Percentiles rank a stretch among this genome's conserved stretches.
phyloP scores from a whole-genome alignment of 2,113 vertebrate species.

The Myanophis thanlyinensis region DNA sequence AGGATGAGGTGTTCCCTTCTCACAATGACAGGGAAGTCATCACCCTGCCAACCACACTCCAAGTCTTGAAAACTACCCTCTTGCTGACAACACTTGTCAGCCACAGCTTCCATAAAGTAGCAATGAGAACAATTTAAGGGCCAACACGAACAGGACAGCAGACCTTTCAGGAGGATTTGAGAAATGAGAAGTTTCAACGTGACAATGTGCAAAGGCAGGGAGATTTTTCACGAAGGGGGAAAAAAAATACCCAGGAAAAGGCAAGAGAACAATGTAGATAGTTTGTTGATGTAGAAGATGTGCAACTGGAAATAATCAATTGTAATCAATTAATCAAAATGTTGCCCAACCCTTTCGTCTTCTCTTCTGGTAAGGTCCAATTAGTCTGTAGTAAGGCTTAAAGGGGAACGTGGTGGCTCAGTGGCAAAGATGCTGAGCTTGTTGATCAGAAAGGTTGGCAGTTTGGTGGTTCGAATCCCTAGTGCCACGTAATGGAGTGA shows the following conservation, averaged over 20 bases:
- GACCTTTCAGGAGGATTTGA: not conserved
- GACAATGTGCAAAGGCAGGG: not conserved
- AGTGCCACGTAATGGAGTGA: too few species aligned
- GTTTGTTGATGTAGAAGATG: not conserved
- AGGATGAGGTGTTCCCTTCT: not conserved
- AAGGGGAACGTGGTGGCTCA: too few species aligned
- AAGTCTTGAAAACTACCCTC: not conserved
- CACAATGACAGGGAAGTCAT: not conserved
- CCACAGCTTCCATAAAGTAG: not conserved
- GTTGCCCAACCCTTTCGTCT: too few species aligned
- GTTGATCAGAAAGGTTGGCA: too few species aligned
- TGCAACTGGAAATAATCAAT: not conserved
- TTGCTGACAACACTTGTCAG: not conserved
- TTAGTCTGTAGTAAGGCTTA: not conserved
- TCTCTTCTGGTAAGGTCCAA: not conserved
- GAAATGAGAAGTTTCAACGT: not conserved
- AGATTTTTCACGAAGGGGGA: not conserved
- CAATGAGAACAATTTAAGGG: not conserved
- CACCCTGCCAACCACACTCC: not conserved
- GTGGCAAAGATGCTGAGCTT: too few species aligned
- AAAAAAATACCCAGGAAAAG: not conserved
- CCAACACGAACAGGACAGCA: not conserved
- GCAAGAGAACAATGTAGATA: not conserved
- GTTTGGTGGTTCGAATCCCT: too few species aligned
- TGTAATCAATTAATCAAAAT: not conserved